Conservation (phyloP, 2,113 vertebrate species). For the Lathamus discolor region DNA sequence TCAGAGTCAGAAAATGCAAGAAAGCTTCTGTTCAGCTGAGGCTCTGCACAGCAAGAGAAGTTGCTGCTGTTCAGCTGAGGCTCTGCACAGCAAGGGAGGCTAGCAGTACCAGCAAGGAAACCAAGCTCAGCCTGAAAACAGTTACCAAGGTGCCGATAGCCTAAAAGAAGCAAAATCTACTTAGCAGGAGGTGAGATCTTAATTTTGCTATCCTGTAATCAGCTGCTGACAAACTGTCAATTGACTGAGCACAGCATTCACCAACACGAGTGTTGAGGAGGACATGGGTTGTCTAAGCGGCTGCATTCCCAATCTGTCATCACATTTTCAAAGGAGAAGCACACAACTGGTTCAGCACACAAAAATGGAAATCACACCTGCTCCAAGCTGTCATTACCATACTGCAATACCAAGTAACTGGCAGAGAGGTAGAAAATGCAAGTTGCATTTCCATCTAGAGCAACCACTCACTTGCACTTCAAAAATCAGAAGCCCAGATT, state of each 20-base stretch:
- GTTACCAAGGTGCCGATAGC: not conserved
- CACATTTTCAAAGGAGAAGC: not conserved
- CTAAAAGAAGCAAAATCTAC: not conserved
- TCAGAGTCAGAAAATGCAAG: not conserved
- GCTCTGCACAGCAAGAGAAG: not conserved
- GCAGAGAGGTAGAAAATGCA: not conserved
- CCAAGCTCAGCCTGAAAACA: not conserved
- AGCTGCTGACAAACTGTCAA: slow-evolving; percentile 49
- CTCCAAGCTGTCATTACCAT: slow-evolving; percentile 15
- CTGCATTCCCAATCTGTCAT: slow-evolving; percentile 9
- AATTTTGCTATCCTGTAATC: slow-evolving; percentile 14
- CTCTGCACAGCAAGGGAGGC: not conserved
- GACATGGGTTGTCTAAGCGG: not conserved
- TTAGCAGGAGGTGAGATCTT: not conserved
- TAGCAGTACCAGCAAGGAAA: not conserved
- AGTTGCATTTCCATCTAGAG: not conserved
- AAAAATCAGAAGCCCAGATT: not conserved
- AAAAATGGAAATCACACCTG: slow-evolving; percentile 35
- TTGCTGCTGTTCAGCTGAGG: not conserved
- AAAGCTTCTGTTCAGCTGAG: not conserved
- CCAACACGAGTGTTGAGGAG: slow-evolving; percentile 22
- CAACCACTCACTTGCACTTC: not conserved
- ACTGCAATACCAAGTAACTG: not conserved
- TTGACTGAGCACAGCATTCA: slow-evolving; percentile 33
- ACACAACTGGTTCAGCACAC: slow-evolving; percentile 29